Evolutionary conservation across 2,888 invertebrate species (phyloP).

Genomic region (Eledona agricola): DNA sequence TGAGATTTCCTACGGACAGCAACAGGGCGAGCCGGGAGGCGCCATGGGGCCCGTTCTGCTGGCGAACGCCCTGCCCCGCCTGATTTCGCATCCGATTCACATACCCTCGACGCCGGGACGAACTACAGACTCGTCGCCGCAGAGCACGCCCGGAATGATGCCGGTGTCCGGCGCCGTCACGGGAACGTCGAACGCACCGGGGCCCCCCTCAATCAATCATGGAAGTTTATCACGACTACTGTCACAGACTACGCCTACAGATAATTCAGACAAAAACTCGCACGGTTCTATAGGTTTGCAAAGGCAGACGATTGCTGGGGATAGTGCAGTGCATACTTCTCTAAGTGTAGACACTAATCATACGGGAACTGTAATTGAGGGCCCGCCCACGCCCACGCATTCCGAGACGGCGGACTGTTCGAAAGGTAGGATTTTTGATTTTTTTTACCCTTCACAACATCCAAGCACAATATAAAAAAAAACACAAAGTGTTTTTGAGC

Average conservation of each 20-base stretch:
- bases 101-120: constrained; percentile 55
- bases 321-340: constrained; percentile 57
- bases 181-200: constrained; percentile 60
- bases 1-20: constrained; percentile 73
- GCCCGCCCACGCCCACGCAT: constrained; percentile 81
- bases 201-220: constrained; percentile 51
- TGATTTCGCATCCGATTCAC: constrained; percentile 66
- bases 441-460: too few species aligned
- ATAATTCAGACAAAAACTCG: constrained; percentile 51
- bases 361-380: constrained; percentile 63
- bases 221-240: constrained; percentile 60
- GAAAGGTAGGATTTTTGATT: constrained; percentile 66
- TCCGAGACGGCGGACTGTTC: constrained; percentile 75
- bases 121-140: constrained; percentile 54
- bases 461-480: too few species aligned
- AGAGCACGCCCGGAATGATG: constrained; percentile 54
- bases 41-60: constrained; percentile 68
- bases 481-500: too few species aligned
- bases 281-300: constrained; percentile 47
- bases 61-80: constrained; percentile 73
- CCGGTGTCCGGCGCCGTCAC: constrained; percentile 61
- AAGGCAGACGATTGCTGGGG: constrained; percentile 46
- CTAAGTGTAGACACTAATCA: constrained; percentile 66
- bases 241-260: constrained; percentile 60
- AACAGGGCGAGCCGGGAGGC: constrained; percentile 62